Evolutionary conservation across 2,888 invertebrate species (phyloP), one percentile per base, ranked within the genome.

Genomic region (Polydrusus tereticollis): DNA sequence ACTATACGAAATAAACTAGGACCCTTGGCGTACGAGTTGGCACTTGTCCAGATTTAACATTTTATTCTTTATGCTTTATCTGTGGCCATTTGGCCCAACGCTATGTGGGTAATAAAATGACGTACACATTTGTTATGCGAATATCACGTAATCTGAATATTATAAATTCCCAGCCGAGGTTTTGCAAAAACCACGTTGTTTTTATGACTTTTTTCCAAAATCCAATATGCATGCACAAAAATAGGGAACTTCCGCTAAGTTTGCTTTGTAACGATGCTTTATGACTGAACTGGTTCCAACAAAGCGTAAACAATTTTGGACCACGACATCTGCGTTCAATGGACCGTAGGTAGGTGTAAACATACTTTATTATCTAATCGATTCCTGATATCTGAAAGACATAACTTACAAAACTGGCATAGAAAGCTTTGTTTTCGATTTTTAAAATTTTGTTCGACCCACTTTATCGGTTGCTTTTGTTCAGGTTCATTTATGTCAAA

Each of bases 261-360:
- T 47, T 47, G 47, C 47, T 47, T 47, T 47, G n/a, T 47, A 47
- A 47, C 47, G 12, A 23, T 47, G 47, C 10, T 47, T 47, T 47
- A 47, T 47, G 2, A 12, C 47, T 8, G 21, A n/a, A 5, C 23
- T 23, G 21, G 47, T 47, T 23, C 21, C 23, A 47, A 47, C 47
- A 23, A 47, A 47, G 47, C 23, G 21, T 23, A 12, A 21, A 47
- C 47, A 47, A 47, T 47, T 23, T 47, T 47, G n/a, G 47, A 23
- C 20, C 21, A 10, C 23, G 47, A 47, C 23, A 47, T 21, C 23
- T 23, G 12, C 21, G 47, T 21, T 21, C 23, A 47, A 47, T 47
- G 12, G 45, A 45, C 20, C 10, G 45, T 45, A 21, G 47, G n/a
- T 47, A 47, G 21, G 47, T 47, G 47, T 47, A 47, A 47, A 47